These are phyloP conservation scores for Euzetes globulus DNA, from an alignment of 2,888 invertebrate species.

Conservation along the genomic window DNA sequence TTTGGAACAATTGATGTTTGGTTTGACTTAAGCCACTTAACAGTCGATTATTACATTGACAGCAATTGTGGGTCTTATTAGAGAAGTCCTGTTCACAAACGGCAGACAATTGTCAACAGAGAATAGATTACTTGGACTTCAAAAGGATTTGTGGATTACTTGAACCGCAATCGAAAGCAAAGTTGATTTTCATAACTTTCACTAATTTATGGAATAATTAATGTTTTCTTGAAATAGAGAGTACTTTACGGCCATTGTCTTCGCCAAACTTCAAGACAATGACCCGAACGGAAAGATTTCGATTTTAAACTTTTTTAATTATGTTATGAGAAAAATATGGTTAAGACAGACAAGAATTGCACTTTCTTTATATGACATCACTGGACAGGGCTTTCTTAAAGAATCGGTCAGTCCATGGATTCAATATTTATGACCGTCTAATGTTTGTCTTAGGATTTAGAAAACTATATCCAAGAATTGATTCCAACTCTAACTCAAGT, in stretches of 20 bases:
- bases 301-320: conserved; percentile 84
- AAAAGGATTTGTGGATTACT: conserved; percentile 29
- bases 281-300: conserved; percentile 80
- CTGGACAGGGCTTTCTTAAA: conserved; percentile 79
- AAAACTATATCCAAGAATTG: conserved; percentile 86
- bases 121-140: conserved; percentile 34
- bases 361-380: conserved; percentile 81
- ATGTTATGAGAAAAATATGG: conserved; percentile 92
- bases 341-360: conserved; percentile 88
- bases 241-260: conserved; percentile 77
- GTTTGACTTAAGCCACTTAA: neutral
- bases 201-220: neutral
- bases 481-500: conserved; percentile 80
- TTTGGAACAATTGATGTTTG: conserved; percentile 39
- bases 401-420: conserved; percentile 59
- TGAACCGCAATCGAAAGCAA: conserved; percentile 30
- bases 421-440: neutral
- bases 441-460: conserved; percentile 62
- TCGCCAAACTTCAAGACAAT: conserved; percentile 68
- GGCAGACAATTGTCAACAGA: neutral
- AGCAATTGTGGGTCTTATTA: conserved; percentile 36
- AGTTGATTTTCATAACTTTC: conserved; percentile 28
- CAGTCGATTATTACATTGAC: neutral
- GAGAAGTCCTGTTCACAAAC: conserved; percentile 30
- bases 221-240: neutral